Evolutionary conservation across 2,113 vertebrate genomes (phyloP).

Genomic region (Plecotus auritus): DNA sequence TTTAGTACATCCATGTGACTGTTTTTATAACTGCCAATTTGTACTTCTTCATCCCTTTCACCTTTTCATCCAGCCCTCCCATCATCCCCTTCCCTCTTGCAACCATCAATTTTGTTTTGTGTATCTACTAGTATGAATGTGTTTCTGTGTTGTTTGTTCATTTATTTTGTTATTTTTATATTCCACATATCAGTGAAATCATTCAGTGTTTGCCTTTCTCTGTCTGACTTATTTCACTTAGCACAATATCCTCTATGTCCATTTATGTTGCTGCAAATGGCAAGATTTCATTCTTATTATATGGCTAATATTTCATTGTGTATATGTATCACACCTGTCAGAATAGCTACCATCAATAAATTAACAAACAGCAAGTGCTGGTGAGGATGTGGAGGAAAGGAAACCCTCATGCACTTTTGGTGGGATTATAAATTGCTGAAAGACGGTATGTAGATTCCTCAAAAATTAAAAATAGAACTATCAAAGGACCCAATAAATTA

Average conservation of each 20-base stretch:
- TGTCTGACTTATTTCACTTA: background rate
- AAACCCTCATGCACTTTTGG: too few relatives aligned
- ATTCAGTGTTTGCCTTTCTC: background rate
- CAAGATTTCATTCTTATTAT: background rate
- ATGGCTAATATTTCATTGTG: background rate
- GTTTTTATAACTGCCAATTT: background rate
- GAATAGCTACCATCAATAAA: background rate
- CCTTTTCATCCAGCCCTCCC: background rate
- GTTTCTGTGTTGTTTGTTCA: background rate
- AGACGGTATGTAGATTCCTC: background rate
- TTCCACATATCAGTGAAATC: background rate
- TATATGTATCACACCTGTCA: too few relatives aligned
- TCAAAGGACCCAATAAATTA: background rate
- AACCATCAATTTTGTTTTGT: background rate
- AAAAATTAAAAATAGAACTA: background rate
- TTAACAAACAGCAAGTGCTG: background rate
- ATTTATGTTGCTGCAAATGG: background rate
- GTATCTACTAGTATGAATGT: background rate
- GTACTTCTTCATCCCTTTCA: background rate
- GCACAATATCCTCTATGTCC: background rate
- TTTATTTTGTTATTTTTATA: background rate
- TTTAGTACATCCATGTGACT: background rate
- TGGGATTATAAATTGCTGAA: background rate
- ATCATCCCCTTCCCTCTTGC: background rate
- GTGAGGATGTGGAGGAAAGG: background rate